Evolutionary conservation across 2,113 vertebrate genomes (phyloP), one percentile per base, ranked within the genome.

Genomic region (Coracopsis vasa): DNA sequence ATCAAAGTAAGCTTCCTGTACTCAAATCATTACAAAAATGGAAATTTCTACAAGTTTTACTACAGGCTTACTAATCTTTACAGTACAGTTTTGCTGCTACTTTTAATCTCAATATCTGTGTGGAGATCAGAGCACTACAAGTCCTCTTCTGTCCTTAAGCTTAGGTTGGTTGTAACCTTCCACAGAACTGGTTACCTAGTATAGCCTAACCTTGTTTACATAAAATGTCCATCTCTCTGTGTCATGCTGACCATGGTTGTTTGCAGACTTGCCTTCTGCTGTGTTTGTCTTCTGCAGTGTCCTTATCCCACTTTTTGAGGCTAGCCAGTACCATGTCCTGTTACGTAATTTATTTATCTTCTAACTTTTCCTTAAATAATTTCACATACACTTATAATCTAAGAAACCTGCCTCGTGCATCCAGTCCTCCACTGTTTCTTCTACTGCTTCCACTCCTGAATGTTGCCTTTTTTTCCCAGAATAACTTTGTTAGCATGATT

Each of bases 201-300:
- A 35, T 5, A 65, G n/a, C 70, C 79, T 65, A 11, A 31, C 58
- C 56, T 54, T 72, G n/a, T 94, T 94, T 84, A 47, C 70, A 44
- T 35, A 54, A 33, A 25, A 5, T 58, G 78, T 81, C 81, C 74
- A 29, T 60, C 70, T 31, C 7, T 53, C 56, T 41, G 45, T 81
- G 87, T 74, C 58, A 0, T 21, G 84, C 74, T 91, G 93, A 96
- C 95, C 94, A 88, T 86, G 95, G 84, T 65, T 94, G 91, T 95
- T 95, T 97, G 89, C 74, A 3, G 71, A 66, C 86, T 92, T 37
- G 4, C 1, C 0, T 69, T 69, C 70, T 82, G 33, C 61, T 92
- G 2, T 87, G 67, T 95, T 97, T 96, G 85, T 69, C 54, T 71
- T 74, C 87, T 51, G 33, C 82, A 33, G 25, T 45, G 78, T 79